Evolutionary conservation across 1,140 invertebrate species (phyloP).

Genomic region (Drosophila asahinai): DNA sequence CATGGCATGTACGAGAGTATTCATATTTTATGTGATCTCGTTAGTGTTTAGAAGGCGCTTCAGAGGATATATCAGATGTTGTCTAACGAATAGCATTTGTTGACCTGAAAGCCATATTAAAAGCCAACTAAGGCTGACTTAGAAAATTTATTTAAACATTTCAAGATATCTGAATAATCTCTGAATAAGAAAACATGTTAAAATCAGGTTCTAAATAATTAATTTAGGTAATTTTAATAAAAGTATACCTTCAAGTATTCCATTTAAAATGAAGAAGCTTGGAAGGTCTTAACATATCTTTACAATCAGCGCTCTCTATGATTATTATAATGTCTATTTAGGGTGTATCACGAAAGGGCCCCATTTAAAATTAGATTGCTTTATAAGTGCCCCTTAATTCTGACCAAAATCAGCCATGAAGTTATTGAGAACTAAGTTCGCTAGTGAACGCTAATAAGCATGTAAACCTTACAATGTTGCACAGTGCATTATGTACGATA

Average conservation of each 20-base stretch:
- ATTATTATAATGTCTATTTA: slow-evolving; percentile 6
- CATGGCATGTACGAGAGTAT: slow-evolving; percentile 14
- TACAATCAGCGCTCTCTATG: neutral
- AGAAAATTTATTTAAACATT: no score
- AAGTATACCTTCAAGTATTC: neutral
- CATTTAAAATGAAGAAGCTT: neutral
- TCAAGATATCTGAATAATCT: no score
- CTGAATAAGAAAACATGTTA: neutral
- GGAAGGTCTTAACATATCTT: neutral
- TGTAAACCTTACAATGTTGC: slow-evolving; percentile 30
- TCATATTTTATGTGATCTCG: slow-evolving; percentile 13
- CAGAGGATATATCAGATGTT: slow-evolving; percentile 10
- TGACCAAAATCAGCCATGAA: slow-evolving; percentile 20
- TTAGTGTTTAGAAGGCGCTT: slow-evolving; percentile 1
- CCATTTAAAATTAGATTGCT: slow-evolving; percentile 1
- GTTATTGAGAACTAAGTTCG: slow-evolving; percentile 1
- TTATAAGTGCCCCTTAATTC: slow-evolving; percentile 8
- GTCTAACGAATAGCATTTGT: no score
- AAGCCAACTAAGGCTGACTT: no score
- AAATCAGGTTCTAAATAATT: neutral
- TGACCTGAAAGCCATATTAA: neutral
- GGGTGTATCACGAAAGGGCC: neutral
- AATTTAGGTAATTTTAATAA: neutral
- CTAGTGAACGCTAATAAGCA: slow-evolving; percentile 6
- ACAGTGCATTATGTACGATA: slow-evolving; percentile 4